Percentiles rank a stretch among this genome's conserved stretches.
Conservation (phyloP, 2,888 invertebrate species). For the Thysanoteuthis rhombus region DNA sequence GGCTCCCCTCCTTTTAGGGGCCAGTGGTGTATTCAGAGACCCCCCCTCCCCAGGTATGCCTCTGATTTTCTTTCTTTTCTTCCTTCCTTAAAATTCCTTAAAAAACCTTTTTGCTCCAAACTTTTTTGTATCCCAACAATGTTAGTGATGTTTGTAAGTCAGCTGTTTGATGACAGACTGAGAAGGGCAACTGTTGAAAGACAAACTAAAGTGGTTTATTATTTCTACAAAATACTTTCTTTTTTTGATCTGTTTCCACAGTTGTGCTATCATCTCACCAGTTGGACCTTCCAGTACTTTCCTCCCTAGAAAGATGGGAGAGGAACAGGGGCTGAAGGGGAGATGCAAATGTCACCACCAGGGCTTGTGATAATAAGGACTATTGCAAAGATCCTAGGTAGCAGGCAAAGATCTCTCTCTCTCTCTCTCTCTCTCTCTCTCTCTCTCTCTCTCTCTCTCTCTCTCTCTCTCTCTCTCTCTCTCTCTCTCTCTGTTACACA, state of each 20-base stretch:
- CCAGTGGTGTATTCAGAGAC: no score
- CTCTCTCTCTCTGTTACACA: no score
- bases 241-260: background rate
- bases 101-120: background rate
- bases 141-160: background rate
- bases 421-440: background rate
- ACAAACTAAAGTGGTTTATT: constrained; percentile 12
- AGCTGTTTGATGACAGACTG: constrained; percentile 12
- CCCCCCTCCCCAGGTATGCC: no score
- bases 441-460: background rate
- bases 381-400: background rate
- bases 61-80: no score
- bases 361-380: background rate
- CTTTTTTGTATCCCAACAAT: background rate
- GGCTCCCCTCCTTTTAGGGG: no score
- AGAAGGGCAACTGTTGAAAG: background rate
- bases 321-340: background rate
- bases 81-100: background rate
- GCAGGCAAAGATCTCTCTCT: background rate
- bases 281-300: background rate
- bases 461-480: background rate
- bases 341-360: background rate
- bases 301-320: background rate
- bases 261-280: background rate
- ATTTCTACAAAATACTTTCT: background rate